phyloP scores from a whole-genome alignment of 2,888 invertebrate species.

The Clunio marinus region DNA sequence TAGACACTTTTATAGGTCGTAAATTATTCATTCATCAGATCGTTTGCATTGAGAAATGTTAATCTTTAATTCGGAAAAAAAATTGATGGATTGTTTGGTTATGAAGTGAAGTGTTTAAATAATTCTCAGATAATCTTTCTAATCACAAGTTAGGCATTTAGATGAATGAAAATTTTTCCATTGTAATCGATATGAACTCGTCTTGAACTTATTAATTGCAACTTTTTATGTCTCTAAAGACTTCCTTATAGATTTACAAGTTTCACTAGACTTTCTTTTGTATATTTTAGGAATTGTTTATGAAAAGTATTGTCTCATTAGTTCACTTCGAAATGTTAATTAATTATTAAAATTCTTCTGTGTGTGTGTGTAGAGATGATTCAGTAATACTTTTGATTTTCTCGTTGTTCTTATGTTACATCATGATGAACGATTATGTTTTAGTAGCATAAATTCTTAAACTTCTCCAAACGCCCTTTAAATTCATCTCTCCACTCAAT shows the following conservation, averaged over 20 bases:
- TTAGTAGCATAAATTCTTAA: conserved; percentile 22
- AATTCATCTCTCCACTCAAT: conserved; percentile 96
- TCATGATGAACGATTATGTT: background rate
- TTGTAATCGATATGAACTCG: no score
- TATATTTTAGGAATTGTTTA: background rate
- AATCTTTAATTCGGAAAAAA: no score
- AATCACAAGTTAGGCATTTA: no score
- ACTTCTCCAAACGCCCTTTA: conserved; percentile 71
- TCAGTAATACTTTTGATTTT: conserved; percentile 1
- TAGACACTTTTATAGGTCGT: background rate
- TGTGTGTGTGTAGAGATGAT: no score
- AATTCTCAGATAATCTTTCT: no score
- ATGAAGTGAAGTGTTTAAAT: no score
- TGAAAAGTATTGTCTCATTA: conserved; percentile 13
- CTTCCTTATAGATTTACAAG: background rate
- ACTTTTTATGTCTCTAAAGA: background rate
- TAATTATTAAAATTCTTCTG: no score
- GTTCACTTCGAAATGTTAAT: background rate
- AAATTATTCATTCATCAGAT: conserved; percentile 14
- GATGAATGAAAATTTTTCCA: no score
- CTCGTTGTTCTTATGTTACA: background rate
- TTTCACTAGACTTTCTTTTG: conserved; percentile 3
- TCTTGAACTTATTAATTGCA: background rate
- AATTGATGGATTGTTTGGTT: no score
- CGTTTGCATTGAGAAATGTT: background rate